Conservation (phyloP, 2,113 vertebrate species). For the Eleginops maclovinus region DNA sequence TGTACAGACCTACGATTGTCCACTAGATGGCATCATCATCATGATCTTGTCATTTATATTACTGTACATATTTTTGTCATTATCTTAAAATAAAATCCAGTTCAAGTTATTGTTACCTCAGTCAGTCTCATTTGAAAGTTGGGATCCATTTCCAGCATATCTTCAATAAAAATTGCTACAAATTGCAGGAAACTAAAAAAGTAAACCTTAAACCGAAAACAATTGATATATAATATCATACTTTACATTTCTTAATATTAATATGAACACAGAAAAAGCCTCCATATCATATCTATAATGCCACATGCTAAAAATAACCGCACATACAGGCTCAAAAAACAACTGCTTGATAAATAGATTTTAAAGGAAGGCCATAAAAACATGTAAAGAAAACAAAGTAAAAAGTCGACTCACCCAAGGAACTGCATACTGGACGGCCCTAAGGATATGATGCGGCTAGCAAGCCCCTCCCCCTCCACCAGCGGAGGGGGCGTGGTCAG, state of each 20-base stretch:
- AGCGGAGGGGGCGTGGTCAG: constrained; percentile 89
- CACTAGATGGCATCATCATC: constrained; percentile 32
- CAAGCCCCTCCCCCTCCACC: constrained; percentile 94
- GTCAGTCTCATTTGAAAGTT: background rate
- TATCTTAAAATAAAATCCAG: background rate
- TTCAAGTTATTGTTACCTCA: background rate
- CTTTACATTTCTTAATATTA: background rate
- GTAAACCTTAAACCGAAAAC: background rate
- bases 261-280: too few species aligned
- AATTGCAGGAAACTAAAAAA: background rate
- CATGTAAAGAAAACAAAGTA: background rate
- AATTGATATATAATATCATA: background rate
- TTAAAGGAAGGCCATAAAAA: too few species aligned
- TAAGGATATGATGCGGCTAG: constrained; percentile 92
- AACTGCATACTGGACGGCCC: constrained; percentile 95
- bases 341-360: too few species aligned
- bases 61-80: background rate
- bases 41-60: background rate
- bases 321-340: background rate
- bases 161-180: too few species aligned
- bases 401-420: constrained; percentile 87
- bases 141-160: background rate
- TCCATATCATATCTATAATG: background rate
- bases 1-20: background rate
- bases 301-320: background rate